Conservation (phyloP, 2,113 vertebrate species). For the Cranoglanis bouderius region DNA sequence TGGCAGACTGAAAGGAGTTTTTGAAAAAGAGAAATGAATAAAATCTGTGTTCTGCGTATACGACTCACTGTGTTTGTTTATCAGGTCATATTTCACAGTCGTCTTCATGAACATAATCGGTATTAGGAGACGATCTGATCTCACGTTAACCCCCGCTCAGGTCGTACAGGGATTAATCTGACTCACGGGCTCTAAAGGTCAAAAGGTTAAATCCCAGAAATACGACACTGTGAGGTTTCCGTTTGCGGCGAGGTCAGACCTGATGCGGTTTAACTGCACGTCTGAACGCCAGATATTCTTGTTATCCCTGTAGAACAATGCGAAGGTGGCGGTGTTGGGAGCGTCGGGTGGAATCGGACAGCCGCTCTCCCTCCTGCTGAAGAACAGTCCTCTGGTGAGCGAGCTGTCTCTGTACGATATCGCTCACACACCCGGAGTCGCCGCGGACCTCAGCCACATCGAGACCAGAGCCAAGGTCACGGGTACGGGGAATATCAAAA, state of each 20-base stretch:
- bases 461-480: constrained; percentile 88
- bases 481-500: constrained; percentile 67
- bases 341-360: constrained; percentile 96
- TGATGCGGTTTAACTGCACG: not conserved
- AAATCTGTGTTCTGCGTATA: not conserved
- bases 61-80: not conserved
- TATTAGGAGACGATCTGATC: not conserved
- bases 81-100: not conserved
- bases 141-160: not conserved
- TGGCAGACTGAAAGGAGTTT: not conserved
- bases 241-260: not conserved
- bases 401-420: constrained; percentile 91
- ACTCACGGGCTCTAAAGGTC: constrained; percentile 8
- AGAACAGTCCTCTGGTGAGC: constrained; percentile 94
- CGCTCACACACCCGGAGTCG: constrained; percentile 91
- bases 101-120: not conserved
- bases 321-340: constrained; percentile 91
- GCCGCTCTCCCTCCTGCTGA: constrained; percentile 92
- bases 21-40: not conserved
- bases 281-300: not conserved
- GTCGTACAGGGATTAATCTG: not conserved
- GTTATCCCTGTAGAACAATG: constrained; percentile 72
- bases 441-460: constrained; percentile 95
- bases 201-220: constrained; percentile 20
- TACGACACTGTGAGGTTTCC: not conserved